Evolutionary conservation across 37 sponge, comb jelly and placozoan species (phyloP).

Genomic region (Axinella damicornis): DNA sequence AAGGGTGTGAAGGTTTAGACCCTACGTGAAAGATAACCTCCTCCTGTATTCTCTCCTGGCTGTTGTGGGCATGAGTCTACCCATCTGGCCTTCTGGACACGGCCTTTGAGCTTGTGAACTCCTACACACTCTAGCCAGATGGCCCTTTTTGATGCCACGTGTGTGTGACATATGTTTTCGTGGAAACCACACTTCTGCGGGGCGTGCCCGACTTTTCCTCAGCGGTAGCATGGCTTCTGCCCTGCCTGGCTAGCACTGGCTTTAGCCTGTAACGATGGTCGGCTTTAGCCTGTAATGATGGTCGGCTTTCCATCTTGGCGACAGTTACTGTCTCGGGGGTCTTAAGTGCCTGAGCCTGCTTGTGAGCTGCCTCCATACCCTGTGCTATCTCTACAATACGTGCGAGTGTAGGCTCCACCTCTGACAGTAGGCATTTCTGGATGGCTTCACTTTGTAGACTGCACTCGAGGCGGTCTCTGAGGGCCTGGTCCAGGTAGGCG

Average conservation of each 20-base stretch:
- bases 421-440: not conserved
- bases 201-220: too few relatives aligned
- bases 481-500: slow-evolving; percentile 10
- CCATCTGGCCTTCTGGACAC: not conserved
- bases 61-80: not conserved
- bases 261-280: not conserved
- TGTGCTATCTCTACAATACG: not conserved
- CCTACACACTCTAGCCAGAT: slow-evolving; percentile 3
- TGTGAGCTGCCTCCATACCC: too few relatives aligned
- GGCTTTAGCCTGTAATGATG: not conserved
- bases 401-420: not conserved
- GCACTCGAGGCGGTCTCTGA: slow-evolving; percentile 14
- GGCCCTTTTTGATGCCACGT: slow-evolving; percentile 2
- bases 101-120: not conserved
- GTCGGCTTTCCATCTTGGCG: not conserved
- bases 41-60: not conserved
- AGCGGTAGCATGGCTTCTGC: too few relatives aligned
- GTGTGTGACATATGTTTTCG: not conserved
- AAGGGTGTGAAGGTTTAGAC: too few relatives aligned
- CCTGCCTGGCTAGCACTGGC: not conserved
- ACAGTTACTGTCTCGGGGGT: not conserved
- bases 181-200: not conserved
- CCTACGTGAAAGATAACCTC: too few relatives aligned
- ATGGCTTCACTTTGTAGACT: not conserved
- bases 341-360: not conserved